A percentile compares a stretch with the other conserved stretches of the same genome.
Evolutionary conservation across 2,797 vertebrate species (phyloP).

Genomic region (Acipenser ruthenus): DNA sequence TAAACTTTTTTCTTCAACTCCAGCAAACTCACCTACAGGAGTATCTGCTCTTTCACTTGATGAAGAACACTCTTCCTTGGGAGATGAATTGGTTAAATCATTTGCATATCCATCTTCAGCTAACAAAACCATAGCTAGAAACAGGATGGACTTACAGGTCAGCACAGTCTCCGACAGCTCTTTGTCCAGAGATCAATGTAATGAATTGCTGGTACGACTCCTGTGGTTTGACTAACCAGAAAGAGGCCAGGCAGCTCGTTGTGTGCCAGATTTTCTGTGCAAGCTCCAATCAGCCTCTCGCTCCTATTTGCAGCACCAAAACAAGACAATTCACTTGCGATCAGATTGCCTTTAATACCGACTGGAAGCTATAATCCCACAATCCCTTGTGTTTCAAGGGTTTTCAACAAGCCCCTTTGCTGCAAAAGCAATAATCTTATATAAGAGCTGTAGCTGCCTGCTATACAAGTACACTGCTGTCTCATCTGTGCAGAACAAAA

Average conservation of each 20-base stretch:
- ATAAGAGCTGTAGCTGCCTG: not conserved
- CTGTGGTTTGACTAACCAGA: not conserved
- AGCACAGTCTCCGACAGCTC: not conserved
- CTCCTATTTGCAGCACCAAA: not conserved
- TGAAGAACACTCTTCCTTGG: not conserved
- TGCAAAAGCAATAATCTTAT: slow-evolving; percentile 6
- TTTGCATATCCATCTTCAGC: slow-evolving; percentile 1
- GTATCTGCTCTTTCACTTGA: not conserved
- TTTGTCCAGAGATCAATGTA: not conserved
- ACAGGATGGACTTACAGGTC: not conserved
- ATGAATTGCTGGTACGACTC: not conserved
- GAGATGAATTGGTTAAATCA: not conserved
- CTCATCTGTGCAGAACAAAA: too few species aligned
- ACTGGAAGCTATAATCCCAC: slow-evolving; percentile 6
- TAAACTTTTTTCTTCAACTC: too few species aligned
- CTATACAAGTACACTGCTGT: too few species aligned
- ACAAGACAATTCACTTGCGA: too few species aligned
- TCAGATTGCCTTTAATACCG: slow-evolving; percentile 4
- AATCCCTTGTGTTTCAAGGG: slow-evolving; percentile 3
- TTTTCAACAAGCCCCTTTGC: not conserved
- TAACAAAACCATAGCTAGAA: slow-evolving; percentile 1
- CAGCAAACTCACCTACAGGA: slow-evolving; percentile 1
- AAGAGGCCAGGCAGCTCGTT: not conserved
- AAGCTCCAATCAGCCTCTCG: not conserved
- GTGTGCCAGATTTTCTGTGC: not conserved